These are phyloP conservation scores for Colaptes auratus DNA, from an alignment of 2,113 vertebrate species.

Conservation along the genomic window DNA sequence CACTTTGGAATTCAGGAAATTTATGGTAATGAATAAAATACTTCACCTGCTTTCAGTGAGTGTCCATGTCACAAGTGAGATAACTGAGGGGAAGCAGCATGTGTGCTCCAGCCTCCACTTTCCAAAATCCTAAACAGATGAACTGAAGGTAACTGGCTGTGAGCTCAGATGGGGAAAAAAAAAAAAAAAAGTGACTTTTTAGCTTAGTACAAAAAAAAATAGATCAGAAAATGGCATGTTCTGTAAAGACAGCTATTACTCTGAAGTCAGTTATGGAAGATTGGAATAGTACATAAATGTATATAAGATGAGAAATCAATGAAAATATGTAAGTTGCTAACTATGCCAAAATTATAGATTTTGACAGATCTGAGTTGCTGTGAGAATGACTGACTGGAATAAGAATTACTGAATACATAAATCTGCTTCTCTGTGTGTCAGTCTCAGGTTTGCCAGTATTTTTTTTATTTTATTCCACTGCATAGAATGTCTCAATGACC, in stretches of 20 bases:
- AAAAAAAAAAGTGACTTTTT: not conserved
- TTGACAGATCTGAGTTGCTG: not conserved
- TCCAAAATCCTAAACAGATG: not conserved
- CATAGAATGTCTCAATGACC: constrained; percentile 3
- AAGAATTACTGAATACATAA: constrained; percentile 15
- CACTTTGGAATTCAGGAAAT: not conserved
- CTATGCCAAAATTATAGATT: not conserved
- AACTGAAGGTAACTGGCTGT: not conserved
- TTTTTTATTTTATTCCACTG: constrained; percentile 4
- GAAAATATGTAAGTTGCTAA: not conserved
- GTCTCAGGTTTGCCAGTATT: not conserved
- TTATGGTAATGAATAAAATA: not conserved
- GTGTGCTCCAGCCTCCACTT: not conserved
- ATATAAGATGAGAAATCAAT: constrained; percentile 10
- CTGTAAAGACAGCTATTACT: not conserved
- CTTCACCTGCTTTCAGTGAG: not conserved
- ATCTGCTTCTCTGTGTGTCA: not conserved
- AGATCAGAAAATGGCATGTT: not conserved
- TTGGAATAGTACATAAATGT: not conserved
- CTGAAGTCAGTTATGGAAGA: not conserved
- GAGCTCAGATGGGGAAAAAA: not conserved
- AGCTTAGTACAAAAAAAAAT: not conserved
- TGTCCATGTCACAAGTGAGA: not conserved
- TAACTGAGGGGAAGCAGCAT: not conserved
- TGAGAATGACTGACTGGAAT: not conserved